Percentiles rank a stretch among this genome's conserved stretches.
Evolutionary conservation across 1,140 invertebrate genomes (phyloP).

Genomic region (Hypothenemus hampei): DNA sequence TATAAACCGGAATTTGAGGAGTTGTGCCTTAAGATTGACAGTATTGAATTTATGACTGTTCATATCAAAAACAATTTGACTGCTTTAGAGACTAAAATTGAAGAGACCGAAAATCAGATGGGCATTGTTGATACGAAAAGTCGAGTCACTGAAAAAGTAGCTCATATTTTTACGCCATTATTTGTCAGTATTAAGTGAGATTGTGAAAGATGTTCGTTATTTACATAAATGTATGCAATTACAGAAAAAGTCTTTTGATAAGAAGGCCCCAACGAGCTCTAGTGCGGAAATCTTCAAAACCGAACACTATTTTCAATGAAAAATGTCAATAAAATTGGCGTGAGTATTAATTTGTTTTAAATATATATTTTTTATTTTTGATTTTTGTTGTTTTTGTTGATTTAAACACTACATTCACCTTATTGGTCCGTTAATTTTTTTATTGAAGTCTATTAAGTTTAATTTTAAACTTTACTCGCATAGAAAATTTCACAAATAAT

Average conservation of each 20-base stretch:
- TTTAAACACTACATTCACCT: too few relatives aligned
- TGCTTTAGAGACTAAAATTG: slow-evolving; percentile 39
- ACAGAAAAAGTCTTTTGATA: slow-evolving; percentile 25
- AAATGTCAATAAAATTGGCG: background rate
- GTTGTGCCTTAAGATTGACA: slow-evolving; percentile 41
- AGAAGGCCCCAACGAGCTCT: slow-evolving; percentile 2
- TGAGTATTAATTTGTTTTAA: too few relatives aligned
- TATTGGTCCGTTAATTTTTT: too few relatives aligned
- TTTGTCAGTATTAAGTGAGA: slow-evolving; percentile 38
- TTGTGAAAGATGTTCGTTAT: background rate
- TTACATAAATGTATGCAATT: slow-evolving; percentile 18
- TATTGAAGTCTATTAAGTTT: too few relatives aligned
- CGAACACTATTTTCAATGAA: slow-evolving; percentile 30
- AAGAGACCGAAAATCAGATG: slow-evolving; percentile 39
- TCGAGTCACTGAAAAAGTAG: slow-evolving; percentile 35
- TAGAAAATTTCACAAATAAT: too few relatives aligned
- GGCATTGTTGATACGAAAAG: slow-evolving; percentile 33
- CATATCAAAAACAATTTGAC: slow-evolving; percentile 40
- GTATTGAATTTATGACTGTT: slow-evolving; percentile 37
- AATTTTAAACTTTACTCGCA: too few relatives aligned
- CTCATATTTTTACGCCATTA: slow-evolving; percentile 40
- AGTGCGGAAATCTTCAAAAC: slow-evolving; percentile 25
- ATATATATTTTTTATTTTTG: background rate
- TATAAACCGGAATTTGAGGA: slow-evolving; percentile 34
- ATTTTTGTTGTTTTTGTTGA: background rate